Percentiles rank a stretch among this genome's conserved stretches.
These are phyloP conservation scores for Volucella inanis DNA, from an alignment of 2,888 invertebrate genomes.

Conservation along the genomic window DNA sequence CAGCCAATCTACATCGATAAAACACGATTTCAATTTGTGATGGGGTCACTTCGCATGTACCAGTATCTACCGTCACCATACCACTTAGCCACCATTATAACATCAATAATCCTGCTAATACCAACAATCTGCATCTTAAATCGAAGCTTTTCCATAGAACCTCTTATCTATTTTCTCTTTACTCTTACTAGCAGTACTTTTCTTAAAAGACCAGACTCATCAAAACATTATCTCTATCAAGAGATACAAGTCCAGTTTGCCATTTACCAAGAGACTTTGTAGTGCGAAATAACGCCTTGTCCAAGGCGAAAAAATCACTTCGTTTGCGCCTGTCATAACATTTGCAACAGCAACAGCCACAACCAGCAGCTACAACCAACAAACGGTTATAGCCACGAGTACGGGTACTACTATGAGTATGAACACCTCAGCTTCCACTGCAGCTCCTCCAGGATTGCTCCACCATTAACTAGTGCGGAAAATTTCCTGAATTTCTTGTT, in stretches of 20 bases:
- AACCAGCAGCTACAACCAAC: conserved; percentile 30
- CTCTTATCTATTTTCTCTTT: conserved; percentile 3
- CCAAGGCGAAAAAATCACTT: conserved; percentile 78
- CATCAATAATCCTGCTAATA: conserved; percentile 62
- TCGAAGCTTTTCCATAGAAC: conserved; percentile 36
- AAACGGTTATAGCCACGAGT: conserved; percentile 51
- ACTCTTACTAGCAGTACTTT: conserved; percentile 18
- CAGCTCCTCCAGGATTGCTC: conserved; percentile 52
- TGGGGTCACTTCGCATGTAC: conserved; percentile 19
- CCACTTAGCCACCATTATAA: conserved; percentile 64
- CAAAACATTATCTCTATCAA: conserved; percentile 11
- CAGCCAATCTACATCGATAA: conserved; percentile 60
- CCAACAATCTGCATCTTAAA: conserved; percentile 44
- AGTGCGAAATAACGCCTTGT: conserved; percentile 50
- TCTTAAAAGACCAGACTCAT: conserved; percentile 30
- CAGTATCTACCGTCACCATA: conserved; percentile 46
- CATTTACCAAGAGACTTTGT: conserved; percentile 41
- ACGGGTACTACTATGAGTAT: too few relatives aligned
- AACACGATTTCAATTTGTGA: conserved; percentile 67
- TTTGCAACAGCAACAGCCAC: conserved; percentile 62
- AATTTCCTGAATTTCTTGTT: conserved; percentile 76
- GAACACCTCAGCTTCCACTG: conserved; percentile 12
- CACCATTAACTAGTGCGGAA: conserved; percentile 70
- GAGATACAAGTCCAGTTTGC: conserved; percentile 52
- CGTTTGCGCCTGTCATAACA: conserved; percentile 81